Evolutionary conservation across 2,797 vertebrate genomes (phyloP), one percentile per base, ranked within the genome.

Genomic region (Halcyon leucocephala): DNA sequence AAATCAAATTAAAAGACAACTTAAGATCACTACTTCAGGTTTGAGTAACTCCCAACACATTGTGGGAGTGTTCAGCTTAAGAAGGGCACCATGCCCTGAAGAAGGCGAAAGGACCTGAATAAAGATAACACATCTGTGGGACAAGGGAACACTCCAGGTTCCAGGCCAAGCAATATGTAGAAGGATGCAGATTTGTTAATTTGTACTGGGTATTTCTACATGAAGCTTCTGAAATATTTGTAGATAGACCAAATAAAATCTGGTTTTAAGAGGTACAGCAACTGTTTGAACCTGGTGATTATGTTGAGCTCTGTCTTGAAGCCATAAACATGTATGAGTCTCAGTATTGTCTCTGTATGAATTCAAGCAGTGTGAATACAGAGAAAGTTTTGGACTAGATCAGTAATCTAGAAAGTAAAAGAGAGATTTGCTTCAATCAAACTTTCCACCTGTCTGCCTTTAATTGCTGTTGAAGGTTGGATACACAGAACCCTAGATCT

Each of bases 71-170:
- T 5, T 16, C 54, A 49, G 13, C 25, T 62, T 58, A 62, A 72
- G 10, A 33, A 11, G 1, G 24, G 6, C 18, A 58, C 16, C 3
- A 0, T 44, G 14, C 2, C 11, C 6, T 41, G 49, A 64, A 46
- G n/a, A 54, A 2, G 2, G 20, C 31, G 20, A 25, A 67, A 18
- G 10, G 20, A 26, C 10, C 20, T 8, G 10, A 44, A 24, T 14
- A 51, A 80, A 93, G 26, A 22, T 44, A 86, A 49, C 1, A 19
- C 2, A 1, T 44, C 9, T 72, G 16, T 72, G 52, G 13, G 25
- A 22, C 20, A 57, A 48, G 20, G 7, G 37, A 28, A 49, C 12
- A 8, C 10, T 73, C 7, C 25, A 26, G 49, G 25, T 66, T 76
- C 55, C 28, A 78, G 33, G 15, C 28, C 28, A 69, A 8, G 6